Evolutionary conservation across 2,888 invertebrate genomes (phyloP).

Genomic region (Lordiphosa fenestrarum): DNA sequence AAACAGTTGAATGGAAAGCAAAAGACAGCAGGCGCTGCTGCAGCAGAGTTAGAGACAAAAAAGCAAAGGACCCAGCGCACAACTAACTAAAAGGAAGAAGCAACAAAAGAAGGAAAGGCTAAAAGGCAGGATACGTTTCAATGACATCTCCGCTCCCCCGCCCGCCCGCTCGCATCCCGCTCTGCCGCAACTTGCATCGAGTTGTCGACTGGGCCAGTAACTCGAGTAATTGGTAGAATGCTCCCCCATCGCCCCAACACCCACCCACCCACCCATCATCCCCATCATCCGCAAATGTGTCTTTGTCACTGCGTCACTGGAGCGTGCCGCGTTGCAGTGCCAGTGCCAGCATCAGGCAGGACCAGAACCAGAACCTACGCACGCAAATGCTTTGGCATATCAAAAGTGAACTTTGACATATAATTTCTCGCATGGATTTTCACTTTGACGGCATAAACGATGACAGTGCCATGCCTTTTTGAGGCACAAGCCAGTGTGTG

Average conservation of each 20-base stretch:
- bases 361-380: conserved; percentile 4
- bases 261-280: neutral
- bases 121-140: conserved; percentile 59
- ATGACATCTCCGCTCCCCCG: conserved; percentile 40
- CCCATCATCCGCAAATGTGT: conserved; percentile 50
- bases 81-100: conserved; percentile 20
- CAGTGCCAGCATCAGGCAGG: conserved; percentile 16
- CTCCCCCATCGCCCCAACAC: too few relatives aligned
- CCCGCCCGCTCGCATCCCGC: conserved; percentile 1
- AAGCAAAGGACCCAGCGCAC: conserved; percentile 16
- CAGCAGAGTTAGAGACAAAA: conserved; percentile 23
- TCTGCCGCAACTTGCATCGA: conserved; percentile 8
- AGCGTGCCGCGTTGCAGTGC: conserved; percentile 49
- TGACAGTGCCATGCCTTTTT: conserved; percentile 54
- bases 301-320: conserved; percentile 69
- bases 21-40: neutral
- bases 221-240: conserved; percentile 64
- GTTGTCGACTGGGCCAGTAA: conserved; percentile 50
- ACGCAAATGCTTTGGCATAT: conserved; percentile 59
- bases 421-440: conserved; percentile 74
- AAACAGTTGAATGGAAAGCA: conserved; percentile 49
- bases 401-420: conserved; percentile 74
- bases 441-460: conserved; percentile 72
- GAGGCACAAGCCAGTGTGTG: neutral
- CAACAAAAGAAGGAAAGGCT: conserved; percentile 26